Base-by-base conservation (phyloP, 2,113 vertebrate species). In the Poeciliopsis occidentalis region DNA sequence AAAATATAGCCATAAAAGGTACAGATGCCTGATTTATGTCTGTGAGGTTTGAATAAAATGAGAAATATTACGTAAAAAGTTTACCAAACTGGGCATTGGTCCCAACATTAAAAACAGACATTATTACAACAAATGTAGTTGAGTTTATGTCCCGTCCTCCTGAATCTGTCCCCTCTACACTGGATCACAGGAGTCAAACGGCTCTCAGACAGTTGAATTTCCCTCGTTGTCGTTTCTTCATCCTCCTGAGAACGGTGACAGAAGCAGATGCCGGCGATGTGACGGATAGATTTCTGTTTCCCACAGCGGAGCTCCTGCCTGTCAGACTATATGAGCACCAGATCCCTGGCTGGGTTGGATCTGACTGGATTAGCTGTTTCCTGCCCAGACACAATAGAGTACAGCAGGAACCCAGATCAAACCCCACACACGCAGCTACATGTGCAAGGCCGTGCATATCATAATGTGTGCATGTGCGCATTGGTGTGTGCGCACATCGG, bases 341-440 rank as follows among this genome's bases (percentile, higher is more conserved):
- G 86, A 65, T 83, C 84, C 70, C 87, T 81, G 78, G 67, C 84
- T 79, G 85, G 37, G 78, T 41, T 70, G 62, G 88, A 81, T 87
- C 72, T 73, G 81, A 83, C 78, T 78, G 89, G 90, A 93, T 93
- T 91, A 93, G 84, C 83, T 27, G 81, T 89, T 92, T 91, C 90
- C 91, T 93, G 88, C 84, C 76, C 67, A 5, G 64, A 76, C 85
- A 91, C 85, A 92, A 92, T 83, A 30, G 82, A 75, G 41, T 87
- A 51, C 88, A 85, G 73, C 85, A 81, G 88, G 90, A 87, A 82
- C 82, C 81, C 84, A 91, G 85, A 90, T 89, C 85, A 91, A 88
- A 86, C 87, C 87, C 62, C 84, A 75, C 81, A 83, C 69, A 81
- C 60, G n/a, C 69, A 79, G 71, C 76, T 79, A 74, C 85, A 81